Evolutionary conservation across 2,113 vertebrate genomes (phyloP).

Genomic region (Cyphomyrus plagiostoma): DNA sequence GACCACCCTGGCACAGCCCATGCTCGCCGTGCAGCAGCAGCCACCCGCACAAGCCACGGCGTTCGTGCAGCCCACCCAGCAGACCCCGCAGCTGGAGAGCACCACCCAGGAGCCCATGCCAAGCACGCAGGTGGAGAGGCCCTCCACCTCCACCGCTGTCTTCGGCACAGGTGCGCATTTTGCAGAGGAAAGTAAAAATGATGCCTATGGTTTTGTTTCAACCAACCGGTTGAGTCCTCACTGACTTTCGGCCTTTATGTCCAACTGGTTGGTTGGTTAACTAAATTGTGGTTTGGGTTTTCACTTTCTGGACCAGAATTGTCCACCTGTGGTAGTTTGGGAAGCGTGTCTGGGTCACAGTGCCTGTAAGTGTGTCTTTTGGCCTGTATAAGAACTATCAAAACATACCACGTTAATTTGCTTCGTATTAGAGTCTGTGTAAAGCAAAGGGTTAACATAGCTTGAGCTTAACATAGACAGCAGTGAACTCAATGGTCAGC

Average conservation of each 20-base stretch:
- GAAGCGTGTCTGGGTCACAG: neutral
- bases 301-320: neutral
- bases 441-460: no score
- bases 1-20: slow-evolving; percentile 74
- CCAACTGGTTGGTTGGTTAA: neutral
- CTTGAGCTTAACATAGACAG: no score
- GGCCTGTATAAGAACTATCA: neutral
- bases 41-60: slow-evolving; percentile 76
- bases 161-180: slow-evolving; percentile 74
- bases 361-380: neutral
- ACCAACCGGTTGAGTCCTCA: neutral
- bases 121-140: slow-evolving; percentile 81
- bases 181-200: neutral
- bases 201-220: neutral
- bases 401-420: neutral
- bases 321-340: neutral
- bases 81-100: slow-evolving; percentile 78
- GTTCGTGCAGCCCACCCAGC: slow-evolving; percentile 88
- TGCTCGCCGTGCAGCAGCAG: slow-evolving; percentile 67
- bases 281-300: neutral
- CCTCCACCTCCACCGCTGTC: slow-evolving; percentile 81
- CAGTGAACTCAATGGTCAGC: no score
- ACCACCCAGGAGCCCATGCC: slow-evolving; percentile 77
- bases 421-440: neutral
- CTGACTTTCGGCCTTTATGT: no score